Conservation (phyloP, 2,888 invertebrate genomes). For the Nyleta sp. region DNA sequence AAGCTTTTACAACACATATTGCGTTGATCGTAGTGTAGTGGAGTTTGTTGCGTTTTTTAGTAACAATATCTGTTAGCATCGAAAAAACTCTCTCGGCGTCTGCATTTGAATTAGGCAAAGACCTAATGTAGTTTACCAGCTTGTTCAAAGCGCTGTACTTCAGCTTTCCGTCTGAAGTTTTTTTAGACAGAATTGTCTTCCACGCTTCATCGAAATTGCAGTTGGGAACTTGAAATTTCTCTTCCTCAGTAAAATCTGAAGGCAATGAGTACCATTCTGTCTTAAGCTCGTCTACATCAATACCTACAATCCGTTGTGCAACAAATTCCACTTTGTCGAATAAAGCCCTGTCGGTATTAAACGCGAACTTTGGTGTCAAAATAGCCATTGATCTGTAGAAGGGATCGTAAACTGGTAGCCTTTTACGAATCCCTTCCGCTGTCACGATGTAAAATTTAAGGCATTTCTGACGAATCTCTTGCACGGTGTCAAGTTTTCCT, state of each 20-base stretch:
- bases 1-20: constrained; percentile 4
- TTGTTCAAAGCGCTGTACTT: not conserved
- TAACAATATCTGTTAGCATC: constrained; percentile 12
- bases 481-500: not conserved
- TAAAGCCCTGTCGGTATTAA: not conserved
- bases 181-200: constrained; percentile 12
- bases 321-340: constrained; percentile 17
- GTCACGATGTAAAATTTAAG: constrained; percentile 34
- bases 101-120: constrained; percentile 17
- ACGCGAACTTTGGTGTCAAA: not conserved
- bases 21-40: not conserved
- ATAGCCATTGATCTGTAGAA: constrained; percentile 10
- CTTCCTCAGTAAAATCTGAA: not conserved
- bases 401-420: constrained; percentile 35
- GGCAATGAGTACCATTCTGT: constrained; percentile 25
- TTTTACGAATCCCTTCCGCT: constrained; percentile 24
- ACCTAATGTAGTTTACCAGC: not conserved
- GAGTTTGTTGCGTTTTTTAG: constrained; percentile 14
- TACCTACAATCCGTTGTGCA: constrained; percentile 18
- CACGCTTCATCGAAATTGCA: constrained; percentile 12
- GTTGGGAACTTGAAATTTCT: not conserved
- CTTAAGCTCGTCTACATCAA: constrained; percentile 7
- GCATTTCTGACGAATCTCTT: constrained; percentile 12
- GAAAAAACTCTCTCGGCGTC: constrained; percentile 25
- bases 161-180: not conserved